These are phyloP conservation scores for Pectinophora gossypiella DNA, from an alignment of 1,140 invertebrate species.

Conservation along the genomic window DNA sequence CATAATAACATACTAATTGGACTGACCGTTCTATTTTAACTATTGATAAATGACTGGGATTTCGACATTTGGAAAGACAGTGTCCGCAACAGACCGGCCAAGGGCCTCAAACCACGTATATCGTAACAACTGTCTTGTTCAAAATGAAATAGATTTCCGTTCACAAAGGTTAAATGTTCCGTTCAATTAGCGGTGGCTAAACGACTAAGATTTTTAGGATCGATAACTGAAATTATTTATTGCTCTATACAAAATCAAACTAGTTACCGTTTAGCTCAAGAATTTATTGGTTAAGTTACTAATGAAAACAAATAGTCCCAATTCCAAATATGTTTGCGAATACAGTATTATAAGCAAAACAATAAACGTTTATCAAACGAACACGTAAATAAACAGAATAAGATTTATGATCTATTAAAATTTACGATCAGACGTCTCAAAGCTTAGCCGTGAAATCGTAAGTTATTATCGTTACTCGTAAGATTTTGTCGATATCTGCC, in stretches of 20 bases:
- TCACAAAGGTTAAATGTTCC: conserved; percentile 18
- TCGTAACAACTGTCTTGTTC: conserved; percentile 14
- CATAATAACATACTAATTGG: conserved; percentile 22
- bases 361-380: conserved; percentile 5
- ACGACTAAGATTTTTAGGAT: conserved; percentile 19
- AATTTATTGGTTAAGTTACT: not conserved
- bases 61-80: conserved; percentile 9
- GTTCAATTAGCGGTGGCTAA: conserved; percentile 29
- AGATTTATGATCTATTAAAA: conserved; percentile 50
- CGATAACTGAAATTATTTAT: conserved; percentile 15
- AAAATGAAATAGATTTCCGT: conserved; percentile 20
- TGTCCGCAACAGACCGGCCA: too few species aligned
- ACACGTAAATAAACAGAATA: conserved; percentile 40
- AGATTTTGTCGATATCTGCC: conserved; percentile 12
- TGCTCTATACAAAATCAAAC: conserved; percentile 15
- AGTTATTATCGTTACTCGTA: conserved; percentile 19
- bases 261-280: too few species aligned
- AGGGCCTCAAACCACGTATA: conserved; percentile 3
- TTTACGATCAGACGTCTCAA: conserved; percentile 39
- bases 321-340: too few species aligned
- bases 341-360: not conserved
- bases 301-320: not conserved
- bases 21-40: conserved; percentile 19
- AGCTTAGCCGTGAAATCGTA: conserved; percentile 19
- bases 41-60: not conserved